These are phyloP conservation scores for Blomia tropicalis DNA, from an alignment of 2,888 invertebrate genomes.

Conservation along the genomic window DNA sequence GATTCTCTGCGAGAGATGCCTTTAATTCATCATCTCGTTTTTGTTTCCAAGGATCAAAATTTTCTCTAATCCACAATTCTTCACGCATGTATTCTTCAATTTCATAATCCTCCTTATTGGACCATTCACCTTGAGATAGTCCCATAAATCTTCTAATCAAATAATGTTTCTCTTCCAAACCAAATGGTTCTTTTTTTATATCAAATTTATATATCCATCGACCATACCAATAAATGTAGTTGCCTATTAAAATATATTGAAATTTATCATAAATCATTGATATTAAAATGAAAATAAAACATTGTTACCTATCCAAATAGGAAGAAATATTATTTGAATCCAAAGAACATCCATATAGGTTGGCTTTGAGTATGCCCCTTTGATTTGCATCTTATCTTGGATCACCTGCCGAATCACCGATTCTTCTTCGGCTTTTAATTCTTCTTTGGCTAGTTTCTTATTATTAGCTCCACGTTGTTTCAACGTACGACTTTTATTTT, in stretches of 20 bases:
- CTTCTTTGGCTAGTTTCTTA: constrained; percentile 34
- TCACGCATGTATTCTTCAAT: constrained; percentile 53
- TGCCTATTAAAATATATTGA: background rate
- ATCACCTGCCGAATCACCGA: constrained; percentile 60
- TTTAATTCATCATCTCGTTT: constrained; percentile 69
- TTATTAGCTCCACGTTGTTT: constrained; percentile 31
- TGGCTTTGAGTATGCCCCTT: constrained; percentile 74
- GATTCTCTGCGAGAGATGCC: constrained; percentile 65
- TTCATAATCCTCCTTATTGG: constrained; percentile 54
- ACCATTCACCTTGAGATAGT: constrained; percentile 35
- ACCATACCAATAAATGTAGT: constrained; percentile 51
- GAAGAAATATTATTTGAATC: constrained; percentile 62
- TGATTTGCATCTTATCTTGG: constrained; percentile 80
- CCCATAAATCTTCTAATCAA: constrained; percentile 60
- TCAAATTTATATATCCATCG: constrained; percentile 67
- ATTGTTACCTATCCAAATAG: constrained; percentile 43
- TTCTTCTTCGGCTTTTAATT: constrained; percentile 57
- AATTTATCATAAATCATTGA: background rate
- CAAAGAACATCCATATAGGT: constrained; percentile 58
- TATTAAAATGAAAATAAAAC: background rate
- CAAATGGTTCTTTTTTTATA: constrained; percentile 56
- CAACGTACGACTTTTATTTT: background rate
- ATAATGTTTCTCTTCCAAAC: constrained; percentile 64
- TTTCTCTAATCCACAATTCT: constrained; percentile 66
- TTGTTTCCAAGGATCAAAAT: constrained; percentile 59